Base-by-base conservation (phyloP, 1,140 invertebrate species). In the Lepidurus arcticus region DNA sequence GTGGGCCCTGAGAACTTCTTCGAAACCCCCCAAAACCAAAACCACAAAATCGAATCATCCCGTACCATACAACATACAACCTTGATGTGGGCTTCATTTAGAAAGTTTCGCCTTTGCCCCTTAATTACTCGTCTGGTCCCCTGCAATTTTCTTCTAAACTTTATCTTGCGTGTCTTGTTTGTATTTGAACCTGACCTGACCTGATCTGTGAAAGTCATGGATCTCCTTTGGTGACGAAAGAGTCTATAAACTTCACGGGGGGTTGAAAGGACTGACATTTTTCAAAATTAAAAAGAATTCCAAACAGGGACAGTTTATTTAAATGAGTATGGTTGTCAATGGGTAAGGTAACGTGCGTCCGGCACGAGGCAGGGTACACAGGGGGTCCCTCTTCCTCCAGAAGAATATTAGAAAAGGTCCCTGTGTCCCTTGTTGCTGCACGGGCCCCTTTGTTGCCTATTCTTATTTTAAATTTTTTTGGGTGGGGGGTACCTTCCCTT, bases 331-430 rank as follows among this genome's bases (percentile, higher is more conserved):
- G 53, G 13, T 65, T 65, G 53, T 65, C 53, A 65, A 65, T 65
- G 53, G 53, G 7, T n/a, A 13, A 65, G 21, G 53, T 65, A 65
- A 65, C 53, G 53, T 65, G 53, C 53, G 53, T 65, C 53, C 21
- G 53, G 53, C 53, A 65, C 53, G 53, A 65, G 53, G 53, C 53
- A 34, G 53, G 53, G 53, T 21, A 65, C 53, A 65, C 53, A 65
- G 53, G 53, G 53, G 53, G 53, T 65, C 53, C 34, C 21, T 21
- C 53, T 65, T 65, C 53, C 53, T 65, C 53, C 13, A 65, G 53
- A 21, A 65, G 21, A 21, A 8, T 21, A 21, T 7, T n/a, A 65
- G 21, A 65, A 65, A 65, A 65, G 53, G 53, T 65, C 53, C 53
- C 16, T 65, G 21, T 65, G 21, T 21, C 34, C 34, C 34, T 34